Conservation (phyloP, 2,888 invertebrate species). For the Agonopterix arenella region DNA sequence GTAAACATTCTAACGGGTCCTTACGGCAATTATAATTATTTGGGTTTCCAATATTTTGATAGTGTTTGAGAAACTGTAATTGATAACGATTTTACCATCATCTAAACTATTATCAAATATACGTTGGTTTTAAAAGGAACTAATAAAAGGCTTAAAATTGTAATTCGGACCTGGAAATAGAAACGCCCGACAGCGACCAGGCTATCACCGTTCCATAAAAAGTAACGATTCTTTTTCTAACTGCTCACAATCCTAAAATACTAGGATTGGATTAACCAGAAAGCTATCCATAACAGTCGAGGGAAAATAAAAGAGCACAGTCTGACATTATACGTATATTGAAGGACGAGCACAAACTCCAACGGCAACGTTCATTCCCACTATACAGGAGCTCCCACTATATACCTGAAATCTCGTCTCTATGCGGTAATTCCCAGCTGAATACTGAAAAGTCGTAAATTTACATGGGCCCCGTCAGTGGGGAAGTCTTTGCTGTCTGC, state of each 20-base stretch:
- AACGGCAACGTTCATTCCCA: slow-evolving; percentile 33
- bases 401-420: slow-evolving; percentile 53
- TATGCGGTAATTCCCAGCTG: slow-evolving; percentile 59
- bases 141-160: too few species aligned
- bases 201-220: not conserved
- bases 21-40: too few species aligned
- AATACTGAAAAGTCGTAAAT: slow-evolving; percentile 68
- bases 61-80: too few species aligned
- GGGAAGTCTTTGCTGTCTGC: slow-evolving; percentile 39
- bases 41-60: too few species aligned
- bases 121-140: too few species aligned
- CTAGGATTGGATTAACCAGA: not conserved
- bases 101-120: too few species aligned
- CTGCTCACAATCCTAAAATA: too few species aligned
- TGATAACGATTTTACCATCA: too few species aligned
- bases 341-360: slow-evolving; percentile 27
- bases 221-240: not conserved
- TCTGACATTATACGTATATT: slow-evolving; percentile 17
- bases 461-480: slow-evolving; percentile 53
- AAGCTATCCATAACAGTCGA: not conserved
- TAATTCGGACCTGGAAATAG: too few species aligned
- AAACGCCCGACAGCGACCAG: not conserved
- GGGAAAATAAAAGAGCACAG: slow-evolving; percentile 12
- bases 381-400: slow-evolving; percentile 33
- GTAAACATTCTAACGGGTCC: too few species aligned